Conservation (phyloP, 2,797 vertebrate genomes). For the Sebastes steindachneri region DNA sequence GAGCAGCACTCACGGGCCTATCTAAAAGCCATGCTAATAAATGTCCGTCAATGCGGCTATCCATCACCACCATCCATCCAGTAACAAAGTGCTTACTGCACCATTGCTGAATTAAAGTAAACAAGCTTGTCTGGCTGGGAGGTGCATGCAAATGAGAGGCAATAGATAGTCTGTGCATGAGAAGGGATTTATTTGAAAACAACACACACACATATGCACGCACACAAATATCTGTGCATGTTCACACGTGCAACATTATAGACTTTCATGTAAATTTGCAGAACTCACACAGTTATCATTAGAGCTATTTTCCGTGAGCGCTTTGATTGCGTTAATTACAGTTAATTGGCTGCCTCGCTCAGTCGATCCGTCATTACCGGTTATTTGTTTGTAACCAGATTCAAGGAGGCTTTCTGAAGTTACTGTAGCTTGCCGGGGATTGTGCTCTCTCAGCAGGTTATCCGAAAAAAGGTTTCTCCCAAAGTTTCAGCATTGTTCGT, state of each 20-base stretch:
- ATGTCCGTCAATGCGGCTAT: conserved; percentile 74
- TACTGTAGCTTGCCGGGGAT: conserved; percentile 33
- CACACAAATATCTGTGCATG: conserved; percentile 16
- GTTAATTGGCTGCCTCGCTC: conserved; percentile 70
- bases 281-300: conserved; percentile 65
- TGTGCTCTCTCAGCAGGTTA: conserved; percentile 71
- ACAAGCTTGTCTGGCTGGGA: conserved; percentile 61
- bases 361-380: conserved; percentile 67
- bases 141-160: conserved; percentile 63
- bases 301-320: conserved; percentile 64
- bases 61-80: conserved; percentile 62
- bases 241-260: conserved; percentile 45
- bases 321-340: conserved; percentile 80
- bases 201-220: not conserved
- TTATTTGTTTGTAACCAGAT: conserved; percentile 73
- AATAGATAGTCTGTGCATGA: conserved; percentile 35
- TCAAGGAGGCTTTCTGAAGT: conserved; percentile 65
- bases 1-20: conserved; percentile 71
- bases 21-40: conserved; percentile 78
- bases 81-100: conserved; percentile 71
- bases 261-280: conserved; percentile 55
- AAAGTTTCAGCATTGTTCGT: conserved; percentile 65
- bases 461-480: conserved; percentile 49
- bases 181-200: conserved; percentile 51
- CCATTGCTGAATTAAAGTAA: conserved; percentile 74